Conservation (phyloP, 2,113 vertebrate genomes). For the Mesitornis unicolor region DNA sequence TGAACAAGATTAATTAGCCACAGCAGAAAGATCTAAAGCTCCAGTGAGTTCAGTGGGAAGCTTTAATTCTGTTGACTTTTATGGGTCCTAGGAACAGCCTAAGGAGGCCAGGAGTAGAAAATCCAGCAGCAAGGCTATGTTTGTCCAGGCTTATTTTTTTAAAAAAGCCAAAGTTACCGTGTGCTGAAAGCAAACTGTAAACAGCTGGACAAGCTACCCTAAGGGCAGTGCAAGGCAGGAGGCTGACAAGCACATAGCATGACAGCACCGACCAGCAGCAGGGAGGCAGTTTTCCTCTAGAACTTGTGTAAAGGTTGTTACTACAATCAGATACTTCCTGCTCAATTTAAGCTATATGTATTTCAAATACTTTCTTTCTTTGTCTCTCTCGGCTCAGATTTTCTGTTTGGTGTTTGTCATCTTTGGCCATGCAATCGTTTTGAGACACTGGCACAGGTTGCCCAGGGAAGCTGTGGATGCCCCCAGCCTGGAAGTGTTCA, state of each 20-base stretch:
- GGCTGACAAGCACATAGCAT: neutral
- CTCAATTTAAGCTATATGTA: neutral
- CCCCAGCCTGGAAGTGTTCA: too few relatives aligned
- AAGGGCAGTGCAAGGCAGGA: neutral
- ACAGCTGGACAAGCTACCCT: neutral
- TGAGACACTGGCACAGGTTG: too few relatives aligned
- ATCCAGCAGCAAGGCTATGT: neutral
- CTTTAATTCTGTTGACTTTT: slow-evolving; percentile 35
- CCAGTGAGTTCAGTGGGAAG: neutral
- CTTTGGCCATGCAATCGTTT: neutral
- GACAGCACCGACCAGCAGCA: neutral
- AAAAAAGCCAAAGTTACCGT: neutral
- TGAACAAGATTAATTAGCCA: slow-evolving; percentile 42
- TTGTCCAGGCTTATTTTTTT: neutral
- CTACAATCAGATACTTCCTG: neutral
- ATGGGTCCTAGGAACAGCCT: neutral
- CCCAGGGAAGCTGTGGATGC: too few relatives aligned
- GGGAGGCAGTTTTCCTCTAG: neutral
- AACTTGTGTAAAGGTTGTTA: neutral
- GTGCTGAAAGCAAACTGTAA: slow-evolving; percentile 1
- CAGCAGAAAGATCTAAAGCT: slow-evolving; percentile 17
- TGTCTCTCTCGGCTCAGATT: neutral
- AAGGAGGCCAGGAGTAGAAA: neutral
- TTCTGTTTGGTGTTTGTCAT: neutral
- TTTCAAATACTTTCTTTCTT: neutral